phyloP scores from a whole-genome alignment of 2,888 invertebrate species.

The Tigriopus californicus region DNA sequence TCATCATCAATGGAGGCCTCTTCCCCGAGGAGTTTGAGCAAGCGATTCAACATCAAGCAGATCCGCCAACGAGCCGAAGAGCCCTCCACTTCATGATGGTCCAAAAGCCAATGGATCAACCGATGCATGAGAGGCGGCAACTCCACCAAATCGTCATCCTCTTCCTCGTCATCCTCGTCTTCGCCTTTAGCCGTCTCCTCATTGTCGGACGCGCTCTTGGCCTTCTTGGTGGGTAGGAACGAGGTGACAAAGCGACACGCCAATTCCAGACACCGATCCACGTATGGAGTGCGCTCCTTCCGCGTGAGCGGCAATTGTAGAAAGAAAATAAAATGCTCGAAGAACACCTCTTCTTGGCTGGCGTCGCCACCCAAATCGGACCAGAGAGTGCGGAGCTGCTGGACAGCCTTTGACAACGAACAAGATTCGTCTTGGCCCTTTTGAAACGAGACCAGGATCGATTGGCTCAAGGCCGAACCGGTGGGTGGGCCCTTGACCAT shows the following conservation, averaged over 20 bases:
- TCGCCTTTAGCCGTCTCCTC: background rate
- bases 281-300: conserved; percentile 45
- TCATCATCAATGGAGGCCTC: conserved; percentile 56
- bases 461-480: too few species aligned
- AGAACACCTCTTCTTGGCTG: conserved; percentile 37
- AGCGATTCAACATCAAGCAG: conserved; percentile 55
- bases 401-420: too few species aligned
- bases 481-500: too few species aligned
- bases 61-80: conserved; percentile 46
- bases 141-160: conserved; percentile 14
- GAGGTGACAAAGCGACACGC: conserved; percentile 48
- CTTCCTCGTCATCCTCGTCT: conserved; percentile 15
- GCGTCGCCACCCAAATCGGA: background rate
- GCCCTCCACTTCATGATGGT: conserved; percentile 33
- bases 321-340: conserved; percentile 42
- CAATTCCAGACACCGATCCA: conserved; percentile 48
- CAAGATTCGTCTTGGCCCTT: too few species aligned
- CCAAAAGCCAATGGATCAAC: conserved; percentile 16
- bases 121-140: conserved; percentile 14
- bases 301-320: conserved; percentile 43
- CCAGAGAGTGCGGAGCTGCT: too few species aligned
- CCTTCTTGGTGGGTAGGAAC: conserved; percentile 23
- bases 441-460: too few species aligned
- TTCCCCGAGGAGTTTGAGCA: conserved; percentile 50
- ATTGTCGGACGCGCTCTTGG: background rate